Conservation (phyloP, 2,797 vertebrate species). For the Phaenicophaeus curvirostris region DNA sequence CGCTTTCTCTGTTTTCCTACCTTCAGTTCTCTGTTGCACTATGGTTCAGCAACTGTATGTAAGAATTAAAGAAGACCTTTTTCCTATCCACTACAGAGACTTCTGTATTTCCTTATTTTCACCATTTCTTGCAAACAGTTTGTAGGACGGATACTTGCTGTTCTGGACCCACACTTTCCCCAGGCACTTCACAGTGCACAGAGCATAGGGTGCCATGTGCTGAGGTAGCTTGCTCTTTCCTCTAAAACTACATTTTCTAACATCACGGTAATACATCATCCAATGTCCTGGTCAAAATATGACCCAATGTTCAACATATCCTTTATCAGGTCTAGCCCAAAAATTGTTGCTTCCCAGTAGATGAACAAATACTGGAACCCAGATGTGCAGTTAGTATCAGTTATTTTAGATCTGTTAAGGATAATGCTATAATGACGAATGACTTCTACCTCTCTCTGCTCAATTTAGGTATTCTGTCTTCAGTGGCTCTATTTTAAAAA, state of each 20-base stretch:
- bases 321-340: not conserved
- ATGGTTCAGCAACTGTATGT: not conserved
- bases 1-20: not conserved
- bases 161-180: not conserved
- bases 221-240: not conserved
- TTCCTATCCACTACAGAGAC: not conserved
- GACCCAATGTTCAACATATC: not conserved
- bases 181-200: not conserved
- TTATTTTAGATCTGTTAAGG: not conserved
- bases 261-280: not conserved
- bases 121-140: not conserved
- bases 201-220: fast-evolving
- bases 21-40: not conserved
- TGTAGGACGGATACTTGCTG: not conserved
- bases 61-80: not conserved
- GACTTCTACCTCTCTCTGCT: not conserved
- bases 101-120: not conserved
- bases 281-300: not conserved
- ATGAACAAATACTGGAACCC: not conserved
- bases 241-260: not conserved
- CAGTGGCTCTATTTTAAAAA: not conserved
- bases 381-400: not conserved
- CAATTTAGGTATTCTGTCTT: not conserved
- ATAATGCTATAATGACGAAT: not conserved
- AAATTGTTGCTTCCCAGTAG: not conserved